A percentile compares a stretch with the other conserved stretches of the same genome.
These are phyloP conservation scores for Steromphala cineraria DNA, from an alignment of 2,888 invertebrate species.

Conservation along the genomic window DNA sequence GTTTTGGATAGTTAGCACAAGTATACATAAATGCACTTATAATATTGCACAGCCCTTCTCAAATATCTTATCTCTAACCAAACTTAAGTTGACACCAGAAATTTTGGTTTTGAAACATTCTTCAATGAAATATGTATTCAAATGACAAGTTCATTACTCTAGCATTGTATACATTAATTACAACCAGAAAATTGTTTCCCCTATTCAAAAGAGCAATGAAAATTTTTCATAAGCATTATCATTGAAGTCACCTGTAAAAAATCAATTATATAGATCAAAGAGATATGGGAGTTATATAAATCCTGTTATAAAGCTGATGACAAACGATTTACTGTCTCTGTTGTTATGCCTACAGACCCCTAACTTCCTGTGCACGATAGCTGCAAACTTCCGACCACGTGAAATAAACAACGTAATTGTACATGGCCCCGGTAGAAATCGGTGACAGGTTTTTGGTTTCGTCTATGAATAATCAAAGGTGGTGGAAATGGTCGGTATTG, in stretches of 20 bases:
- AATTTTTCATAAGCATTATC: background rate
- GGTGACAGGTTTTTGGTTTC: constrained; percentile 1
- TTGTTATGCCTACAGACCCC: constrained; percentile 23
- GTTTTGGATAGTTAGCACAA: too few relatives aligned
- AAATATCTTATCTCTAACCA: too few relatives aligned
- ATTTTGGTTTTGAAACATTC: too few relatives aligned
- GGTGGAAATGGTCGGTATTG: background rate
- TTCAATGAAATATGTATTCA: background rate
- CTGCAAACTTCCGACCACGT: background rate
- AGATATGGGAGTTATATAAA: background rate
- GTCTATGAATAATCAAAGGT: constrained; percentile 7
- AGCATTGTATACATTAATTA: background rate
- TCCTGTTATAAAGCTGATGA: background rate
- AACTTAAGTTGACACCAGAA: too few relatives aligned
- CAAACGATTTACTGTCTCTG: background rate
- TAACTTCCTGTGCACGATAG: constrained; percentile 12
- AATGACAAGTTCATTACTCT: background rate
- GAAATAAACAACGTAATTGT: constrained; percentile 6
- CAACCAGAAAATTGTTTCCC: background rate
- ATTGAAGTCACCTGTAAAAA: background rate
- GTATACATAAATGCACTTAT: too few relatives aligned
- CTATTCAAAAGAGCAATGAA: background rate
- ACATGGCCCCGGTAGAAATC: background rate
- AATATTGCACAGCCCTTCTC: too few relatives aligned
- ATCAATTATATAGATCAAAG: background rate